Conservation (phyloP, 1,140 invertebrate genomes). For the Drosophila littoralis region DNA sequence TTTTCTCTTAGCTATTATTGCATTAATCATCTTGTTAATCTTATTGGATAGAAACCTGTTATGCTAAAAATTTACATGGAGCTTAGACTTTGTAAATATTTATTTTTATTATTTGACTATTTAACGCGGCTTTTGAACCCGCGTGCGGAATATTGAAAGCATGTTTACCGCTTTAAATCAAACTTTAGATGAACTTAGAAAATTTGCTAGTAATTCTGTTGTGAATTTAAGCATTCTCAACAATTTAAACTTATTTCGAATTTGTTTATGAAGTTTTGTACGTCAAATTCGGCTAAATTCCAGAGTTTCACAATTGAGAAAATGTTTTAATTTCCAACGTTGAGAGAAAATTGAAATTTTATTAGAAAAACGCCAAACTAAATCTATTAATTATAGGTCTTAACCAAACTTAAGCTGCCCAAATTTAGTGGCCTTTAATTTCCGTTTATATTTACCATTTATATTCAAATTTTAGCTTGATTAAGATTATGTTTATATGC, state of each 20-base stretch:
- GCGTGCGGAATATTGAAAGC: not conserved
- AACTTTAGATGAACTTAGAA: too few species aligned
- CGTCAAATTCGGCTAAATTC: too few species aligned
- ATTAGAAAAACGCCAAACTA: too few species aligned
- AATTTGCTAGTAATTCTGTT: too few species aligned
- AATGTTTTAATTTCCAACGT: too few species aligned
- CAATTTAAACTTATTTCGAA: too few species aligned
- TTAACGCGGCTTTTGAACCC: conserved; percentile 17
- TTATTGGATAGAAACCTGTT: conserved; percentile 3
- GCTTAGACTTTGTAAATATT: not conserved
- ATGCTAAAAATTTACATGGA: conserved; percentile 15
- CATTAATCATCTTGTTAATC: not conserved
- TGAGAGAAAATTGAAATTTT: too few species aligned
- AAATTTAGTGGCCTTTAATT: not conserved
- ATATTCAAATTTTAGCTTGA: conserved; percentile 4
- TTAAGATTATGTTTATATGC: not conserved
- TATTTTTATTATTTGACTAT: conserved; percentile 1
- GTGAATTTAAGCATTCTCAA: not conserved
- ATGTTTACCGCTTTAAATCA: too few species aligned
- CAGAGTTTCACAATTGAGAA: too few species aligned
- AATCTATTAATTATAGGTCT: not conserved
- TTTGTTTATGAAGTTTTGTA: too few species aligned
- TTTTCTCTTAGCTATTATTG: conserved; percentile 11
- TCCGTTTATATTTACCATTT: conserved; percentile 1
- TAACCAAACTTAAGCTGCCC: not conserved